These are phyloP conservation scores for Willisornis vidua DNA, from an alignment of 2,113 vertebrate genomes.

Conservation along the genomic window DNA sequence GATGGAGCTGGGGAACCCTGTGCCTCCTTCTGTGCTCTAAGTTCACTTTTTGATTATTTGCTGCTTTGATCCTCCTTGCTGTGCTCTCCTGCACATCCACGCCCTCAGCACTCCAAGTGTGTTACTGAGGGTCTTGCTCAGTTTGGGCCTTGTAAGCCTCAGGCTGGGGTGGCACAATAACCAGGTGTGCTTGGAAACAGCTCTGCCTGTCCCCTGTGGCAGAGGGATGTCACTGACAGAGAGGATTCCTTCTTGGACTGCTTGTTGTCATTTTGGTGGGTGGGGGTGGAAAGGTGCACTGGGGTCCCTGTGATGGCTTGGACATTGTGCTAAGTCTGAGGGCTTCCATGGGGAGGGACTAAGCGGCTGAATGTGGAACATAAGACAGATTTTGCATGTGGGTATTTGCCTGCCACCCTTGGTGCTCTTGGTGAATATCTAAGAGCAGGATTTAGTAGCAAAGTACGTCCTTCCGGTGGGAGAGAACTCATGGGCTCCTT, in stretches of 20 bases:
- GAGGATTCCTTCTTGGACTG: neutral
- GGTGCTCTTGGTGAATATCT: neutral
- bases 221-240: neutral
- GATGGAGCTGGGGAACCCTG: neutral
- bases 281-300: neutral
- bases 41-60: neutral
- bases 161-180: neutral
- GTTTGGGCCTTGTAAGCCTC: neutral
- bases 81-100: rapidly evolving
- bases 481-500: neutral
- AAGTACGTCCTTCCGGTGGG: neutral
- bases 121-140: neutral
- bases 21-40: neutral
- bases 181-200: neutral
- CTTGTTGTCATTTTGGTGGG: rapidly evolving
- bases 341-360: neutral
- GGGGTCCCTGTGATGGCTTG: neutral
- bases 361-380: neutral
- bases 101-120: neutral
- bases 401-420: neutral
- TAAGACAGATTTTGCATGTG: neutral
- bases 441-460: neutral
- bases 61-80: neutral
- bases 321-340: neutral
- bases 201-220: neutral